phyloP scores from a whole-genome alignment of 2,113 vertebrate genomes.

The Proteles cristata region DNA sequence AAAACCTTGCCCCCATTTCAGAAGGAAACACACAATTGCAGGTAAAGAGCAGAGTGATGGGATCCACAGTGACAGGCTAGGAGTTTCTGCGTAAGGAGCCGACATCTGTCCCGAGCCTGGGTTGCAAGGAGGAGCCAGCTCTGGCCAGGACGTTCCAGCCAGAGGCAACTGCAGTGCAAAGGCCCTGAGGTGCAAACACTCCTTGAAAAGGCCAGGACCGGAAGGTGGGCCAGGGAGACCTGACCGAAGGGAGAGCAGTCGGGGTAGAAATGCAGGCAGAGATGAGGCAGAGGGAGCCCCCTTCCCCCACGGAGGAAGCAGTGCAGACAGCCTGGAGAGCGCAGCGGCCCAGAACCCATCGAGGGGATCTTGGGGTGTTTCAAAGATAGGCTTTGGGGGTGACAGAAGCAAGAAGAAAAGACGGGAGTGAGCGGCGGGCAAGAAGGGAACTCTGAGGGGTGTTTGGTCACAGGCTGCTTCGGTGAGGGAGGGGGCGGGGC shows the following conservation, averaged over 20 bases:
- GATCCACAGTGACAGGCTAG: background rate
- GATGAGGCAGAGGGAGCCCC: accelerated
- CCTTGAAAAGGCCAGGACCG: background rate
- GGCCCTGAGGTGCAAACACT: background rate
- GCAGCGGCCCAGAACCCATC: background rate
- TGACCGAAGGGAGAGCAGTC: background rate
- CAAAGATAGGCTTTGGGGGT: background rate
- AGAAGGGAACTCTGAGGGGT: background rate
- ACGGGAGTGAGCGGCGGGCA: background rate
- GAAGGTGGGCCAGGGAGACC: background rate
- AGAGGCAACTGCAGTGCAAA: background rate
- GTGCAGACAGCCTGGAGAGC: background rate
- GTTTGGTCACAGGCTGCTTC: background rate
- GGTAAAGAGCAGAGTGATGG: background rate
- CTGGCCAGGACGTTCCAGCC: background rate
- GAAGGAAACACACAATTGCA: background rate
- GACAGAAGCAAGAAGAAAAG: background rate
- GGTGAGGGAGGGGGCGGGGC: background rate
- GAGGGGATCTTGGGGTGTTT: background rate
- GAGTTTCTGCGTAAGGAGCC: too few relatives aligned
- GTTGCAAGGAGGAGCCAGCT: background rate
- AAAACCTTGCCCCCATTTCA: background rate
- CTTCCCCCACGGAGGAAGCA: background rate
- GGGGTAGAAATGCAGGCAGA: background rate
- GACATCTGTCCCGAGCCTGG: background rate